Evolutionary conservation across 1,140 invertebrate species (phyloP).

Genomic region (Mya arenaria): DNA sequence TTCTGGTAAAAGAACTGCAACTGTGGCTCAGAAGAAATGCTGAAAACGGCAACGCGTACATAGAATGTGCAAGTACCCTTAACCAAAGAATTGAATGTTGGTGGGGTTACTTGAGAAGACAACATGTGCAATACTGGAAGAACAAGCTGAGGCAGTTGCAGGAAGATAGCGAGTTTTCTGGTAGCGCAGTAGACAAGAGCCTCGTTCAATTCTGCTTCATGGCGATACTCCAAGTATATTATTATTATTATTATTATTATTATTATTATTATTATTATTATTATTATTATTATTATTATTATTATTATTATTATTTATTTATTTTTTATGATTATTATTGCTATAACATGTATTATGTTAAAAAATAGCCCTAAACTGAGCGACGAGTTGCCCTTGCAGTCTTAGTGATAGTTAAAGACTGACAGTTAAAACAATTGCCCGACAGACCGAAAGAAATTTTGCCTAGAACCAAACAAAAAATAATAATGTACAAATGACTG

Average conservation of each 20-base stretch:
- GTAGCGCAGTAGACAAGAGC: conserved; percentile 48
- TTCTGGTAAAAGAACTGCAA: conserved; percentile 46
- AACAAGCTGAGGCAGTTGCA: conserved; percentile 20
- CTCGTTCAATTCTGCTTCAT: conserved; percentile 59
- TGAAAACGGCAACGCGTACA: conserved; percentile 26
- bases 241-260: background rate
- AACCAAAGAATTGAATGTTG: conserved; percentile 64
- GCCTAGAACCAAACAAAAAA: conserved; percentile 12
- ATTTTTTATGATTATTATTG: conserved; percentile 10
- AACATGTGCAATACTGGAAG: conserved; percentile 57
- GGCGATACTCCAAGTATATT: conserved; percentile 31
- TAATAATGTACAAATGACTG: conserved; percentile 8
- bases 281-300: background rate
- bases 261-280: background rate
- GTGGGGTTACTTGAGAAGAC: conserved; percentile 51
- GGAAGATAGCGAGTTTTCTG: conserved; percentile 39
- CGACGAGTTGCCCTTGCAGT: background rate
- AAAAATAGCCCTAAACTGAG: conserved; percentile 13
- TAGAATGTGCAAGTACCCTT: conserved; percentile 55
- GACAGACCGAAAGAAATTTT: background rate
- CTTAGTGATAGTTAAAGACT: background rate
- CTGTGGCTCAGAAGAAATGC: conserved; percentile 28
- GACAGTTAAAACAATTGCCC: conserved; percentile 14
- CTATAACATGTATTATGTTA: conserved; percentile 12
- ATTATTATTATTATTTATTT: background rate